Base-by-base conservation (phyloP, 2,113 vertebrate species). In the Sisor rabdophorus region DNA sequence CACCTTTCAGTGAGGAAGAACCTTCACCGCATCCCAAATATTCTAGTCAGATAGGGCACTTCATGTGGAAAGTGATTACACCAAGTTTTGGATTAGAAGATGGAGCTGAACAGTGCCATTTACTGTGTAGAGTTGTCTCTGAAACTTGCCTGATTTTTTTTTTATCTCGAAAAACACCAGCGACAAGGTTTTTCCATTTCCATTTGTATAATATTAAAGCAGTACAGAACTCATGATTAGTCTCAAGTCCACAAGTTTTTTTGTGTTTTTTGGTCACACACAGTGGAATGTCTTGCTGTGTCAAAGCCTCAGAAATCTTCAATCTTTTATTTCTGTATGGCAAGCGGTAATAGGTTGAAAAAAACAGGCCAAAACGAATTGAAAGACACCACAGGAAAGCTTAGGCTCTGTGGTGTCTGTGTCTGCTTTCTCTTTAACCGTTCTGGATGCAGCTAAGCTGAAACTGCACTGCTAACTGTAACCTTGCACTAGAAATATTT, bases 241-340 rank as follows among this genome's bases (percentile, higher is more conserved):
- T n/a, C n/a, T n/a, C 47, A 54, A 10, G 48, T 63, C 24, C 55
- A 48, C 40, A 24, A n/a, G n/a, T n/a, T n/a, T n/a, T n/a, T 80
- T 50, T 55, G 64, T 69, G 36, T 77, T 28, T 47, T 26, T 20
- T n/a, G 56, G 26, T 67, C 75, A 77, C 64, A 8, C 40, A 61
- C 47, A 20, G 44, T 70, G 26, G 59, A 64, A 52, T 17, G 26
- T 77, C 75, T 75, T 44, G 85, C 83, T 84, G 82, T 82, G 69
- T 76, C 26, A 77, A 85, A 52, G 79, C 81, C 82, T 84, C 74
- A 64, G 79, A 84, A 85, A 85, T 82, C 84, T 83, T 73, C 89
- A 89, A 90, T 91, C 88, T 85, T 85, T 91, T 89, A 88, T 78
- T 86, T 59, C 67, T 82, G 84, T 81, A 82, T 78, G 60, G 69